These are phyloP conservation scores for Sebastes minor DNA, from an alignment of 2,797 vertebrate genomes.

Conservation along the genomic window DNA sequence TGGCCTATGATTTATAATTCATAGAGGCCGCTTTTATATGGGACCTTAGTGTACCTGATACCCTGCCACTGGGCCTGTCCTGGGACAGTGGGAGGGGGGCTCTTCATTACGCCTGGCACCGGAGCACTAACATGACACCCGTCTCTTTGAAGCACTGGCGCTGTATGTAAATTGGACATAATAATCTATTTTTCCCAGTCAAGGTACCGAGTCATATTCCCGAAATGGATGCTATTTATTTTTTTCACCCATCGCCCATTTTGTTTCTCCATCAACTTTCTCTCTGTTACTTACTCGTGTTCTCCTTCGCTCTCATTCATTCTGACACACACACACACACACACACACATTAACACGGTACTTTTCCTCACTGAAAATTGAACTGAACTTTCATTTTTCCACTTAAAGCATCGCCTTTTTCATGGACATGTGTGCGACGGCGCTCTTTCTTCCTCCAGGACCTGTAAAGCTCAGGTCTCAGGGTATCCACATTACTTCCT, in stretches of 20 bases:
- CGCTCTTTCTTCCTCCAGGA: constrained; percentile 68
- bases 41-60: constrained; percentile 89
- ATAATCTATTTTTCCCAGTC: constrained; percentile 70
- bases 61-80: constrained; percentile 81
- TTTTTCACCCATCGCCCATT: constrained; percentile 13
- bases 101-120: constrained; percentile 81
- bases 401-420: constrained; percentile 34
- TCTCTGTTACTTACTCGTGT: neutral
- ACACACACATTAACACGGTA: neutral
- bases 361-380: constrained; percentile 22
- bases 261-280: constrained; percentile 39
- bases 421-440: constrained; percentile 30
- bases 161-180: constrained; percentile 75
- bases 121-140: constrained; percentile 78
- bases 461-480: constrained; percentile 67
- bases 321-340: constrained; percentile 1
- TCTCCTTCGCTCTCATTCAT: constrained; percentile 7
- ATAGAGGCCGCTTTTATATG: constrained; percentile 89
- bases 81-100: constrained; percentile 74
- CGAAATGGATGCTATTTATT: constrained; percentile 36
- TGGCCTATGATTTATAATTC: constrained; percentile 92
- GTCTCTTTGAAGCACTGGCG: constrained; percentile 61
- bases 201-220: constrained; percentile 57
- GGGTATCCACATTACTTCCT: constrained; percentile 68
- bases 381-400: constrained; percentile 41